phyloP scores from a whole-genome alignment of 2,113 vertebrate genomes.

The Phalacrocorax brasilianus region DNA sequence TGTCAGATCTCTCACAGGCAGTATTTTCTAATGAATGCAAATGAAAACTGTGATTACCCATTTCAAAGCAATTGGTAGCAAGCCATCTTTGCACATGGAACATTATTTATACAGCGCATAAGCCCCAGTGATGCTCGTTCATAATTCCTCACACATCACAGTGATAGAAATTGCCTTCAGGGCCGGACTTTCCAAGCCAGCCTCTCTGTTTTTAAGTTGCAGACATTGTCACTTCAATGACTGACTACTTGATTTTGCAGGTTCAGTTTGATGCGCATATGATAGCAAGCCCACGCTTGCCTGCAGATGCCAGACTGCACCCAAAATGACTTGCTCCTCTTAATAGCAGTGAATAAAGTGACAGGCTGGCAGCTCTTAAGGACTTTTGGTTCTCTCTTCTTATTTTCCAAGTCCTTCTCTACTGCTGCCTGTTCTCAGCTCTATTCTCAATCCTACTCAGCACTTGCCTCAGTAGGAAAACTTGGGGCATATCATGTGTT shows the following conservation, averaged over 20 bases:
- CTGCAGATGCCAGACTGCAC: slow-evolving; percentile 14
- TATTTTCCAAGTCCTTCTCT: not conserved
- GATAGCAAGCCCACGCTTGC: not conserved
- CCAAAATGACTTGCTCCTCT: not conserved
- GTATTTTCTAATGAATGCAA: slow-evolving; percentile 17
- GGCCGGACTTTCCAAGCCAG: not conserved
- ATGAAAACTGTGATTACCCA: slow-evolving; percentile 4
- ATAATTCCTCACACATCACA: not conserved
- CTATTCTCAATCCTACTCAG: not conserved
- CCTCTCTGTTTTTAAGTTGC: not conserved
- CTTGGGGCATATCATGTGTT: not conserved
- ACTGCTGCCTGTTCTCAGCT: not conserved
- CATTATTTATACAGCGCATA: not conserved
- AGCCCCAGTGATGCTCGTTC: not conserved
- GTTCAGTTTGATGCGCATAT: not conserved
- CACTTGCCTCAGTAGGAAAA: not conserved
- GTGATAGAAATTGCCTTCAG: not conserved
- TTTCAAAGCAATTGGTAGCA: not conserved
- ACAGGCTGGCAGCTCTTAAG: not conserved
- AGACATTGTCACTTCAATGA: not conserved
- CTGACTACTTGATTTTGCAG: slow-evolving; percentile 10
- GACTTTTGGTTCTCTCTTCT: not conserved
- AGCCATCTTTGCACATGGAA: not conserved
- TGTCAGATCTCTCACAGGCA: not conserved
- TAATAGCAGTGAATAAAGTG: not conserved